Conservation (phyloP, 2,888 invertebrate genomes). For the Eupithecia subumbrata region DNA sequence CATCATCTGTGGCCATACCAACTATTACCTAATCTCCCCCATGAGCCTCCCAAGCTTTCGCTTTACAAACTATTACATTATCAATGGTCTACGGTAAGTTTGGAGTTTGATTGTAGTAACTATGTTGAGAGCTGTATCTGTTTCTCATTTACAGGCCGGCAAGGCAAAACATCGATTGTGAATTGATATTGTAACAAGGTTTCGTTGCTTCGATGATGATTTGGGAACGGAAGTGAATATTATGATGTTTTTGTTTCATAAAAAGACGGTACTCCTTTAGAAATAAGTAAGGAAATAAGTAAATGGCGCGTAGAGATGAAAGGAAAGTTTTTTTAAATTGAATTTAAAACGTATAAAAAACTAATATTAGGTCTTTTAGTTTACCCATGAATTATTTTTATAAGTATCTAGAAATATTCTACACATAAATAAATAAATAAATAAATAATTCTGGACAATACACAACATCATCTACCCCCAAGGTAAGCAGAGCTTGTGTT, state of each 20-base stretch:
- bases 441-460: too few species aligned
- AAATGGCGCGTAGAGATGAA: neutral
- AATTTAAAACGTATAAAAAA: neutral
- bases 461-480: too few species aligned
- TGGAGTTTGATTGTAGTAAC: slow-evolving; percentile 12
- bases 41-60: neutral
- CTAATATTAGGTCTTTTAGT: neutral
- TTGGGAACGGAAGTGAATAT: slow-evolving; percentile 25
- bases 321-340: neutral
- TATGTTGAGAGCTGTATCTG: slow-evolving; percentile 18
- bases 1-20: slow-evolving; percentile 24
- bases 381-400: neutral
- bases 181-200: slow-evolving; percentile 33
- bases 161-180: slow-evolving; percentile 33
- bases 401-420: neutral
- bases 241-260: neutral
- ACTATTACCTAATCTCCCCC: slow-evolving; percentile 5
- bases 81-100: slow-evolving; percentile 9
- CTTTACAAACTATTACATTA: neutral
- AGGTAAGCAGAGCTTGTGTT: too few species aligned
- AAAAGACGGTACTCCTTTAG: neutral
- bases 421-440: too few species aligned
- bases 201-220: slow-evolving; percentile 25
- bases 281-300: neutral
- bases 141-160: slow-evolving; percentile 26